Conservation (phyloP, 2,888 invertebrate species). For the Ganaspis brasiliensis region DNA sequence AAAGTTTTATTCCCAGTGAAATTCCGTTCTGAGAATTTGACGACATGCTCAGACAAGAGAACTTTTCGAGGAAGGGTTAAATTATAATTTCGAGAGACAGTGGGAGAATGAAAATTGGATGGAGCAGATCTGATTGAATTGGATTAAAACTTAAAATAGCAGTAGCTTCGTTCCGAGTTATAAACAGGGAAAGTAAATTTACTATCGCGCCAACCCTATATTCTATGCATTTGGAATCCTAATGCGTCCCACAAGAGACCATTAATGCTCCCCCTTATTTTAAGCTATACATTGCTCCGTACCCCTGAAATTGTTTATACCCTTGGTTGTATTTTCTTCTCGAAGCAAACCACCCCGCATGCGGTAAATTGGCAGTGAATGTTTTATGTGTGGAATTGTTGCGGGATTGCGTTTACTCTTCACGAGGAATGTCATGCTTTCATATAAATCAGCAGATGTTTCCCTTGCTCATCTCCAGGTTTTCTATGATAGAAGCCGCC, state of each 20-base stretch:
- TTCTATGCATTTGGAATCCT: conserved; percentile 46
- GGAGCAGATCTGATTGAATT: conserved; percentile 31
- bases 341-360: conserved; percentile 59
- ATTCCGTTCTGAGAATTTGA: too few relatives aligned
- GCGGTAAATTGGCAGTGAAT: conserved; percentile 68
- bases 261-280: conserved; percentile 46
- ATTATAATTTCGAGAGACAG: neutral
- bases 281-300: conserved; percentile 23
- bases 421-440: conserved; percentile 31
- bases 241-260: conserved; percentile 44
- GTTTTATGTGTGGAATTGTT: conserved; percentile 61
- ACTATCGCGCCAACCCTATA: conserved; percentile 42
- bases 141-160: conserved; percentile 11
- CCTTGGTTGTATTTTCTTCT: conserved; percentile 65
- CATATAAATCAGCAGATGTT: conserved; percentile 40
- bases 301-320: conserved; percentile 47
- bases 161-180: conserved; percentile 2
- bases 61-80: too few relatives aligned
- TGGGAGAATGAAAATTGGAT: neutral
- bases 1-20: too few relatives aligned
- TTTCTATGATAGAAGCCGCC: conserved; percentile 17
- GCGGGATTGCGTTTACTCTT: conserved; percentile 35
- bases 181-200: conserved; percentile 43
- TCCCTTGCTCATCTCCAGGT: conserved; percentile 15
- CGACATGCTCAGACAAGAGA: too few relatives aligned